Evolutionary conservation across 1,140 invertebrate genomes (phyloP).

Genomic region (Sitophilus oryzae): DNA sequence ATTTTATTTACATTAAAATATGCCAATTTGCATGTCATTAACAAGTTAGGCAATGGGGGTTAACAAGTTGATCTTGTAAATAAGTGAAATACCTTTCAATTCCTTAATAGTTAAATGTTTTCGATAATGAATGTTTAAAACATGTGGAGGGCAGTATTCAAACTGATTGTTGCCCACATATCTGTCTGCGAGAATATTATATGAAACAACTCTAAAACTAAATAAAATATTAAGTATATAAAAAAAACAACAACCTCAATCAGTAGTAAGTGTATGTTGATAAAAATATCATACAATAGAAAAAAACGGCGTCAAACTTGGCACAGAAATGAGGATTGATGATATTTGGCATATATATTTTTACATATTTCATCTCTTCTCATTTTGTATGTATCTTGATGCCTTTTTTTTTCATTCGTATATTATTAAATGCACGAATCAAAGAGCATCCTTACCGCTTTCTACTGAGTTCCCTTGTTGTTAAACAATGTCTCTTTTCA

Average conservation of each 20-base stretch:
- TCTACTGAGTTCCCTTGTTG: constrained; percentile 48
- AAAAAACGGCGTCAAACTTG: background rate
- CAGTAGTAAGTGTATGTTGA: background rate
- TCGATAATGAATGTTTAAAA: constrained; percentile 76
- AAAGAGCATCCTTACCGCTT: constrained; percentile 38
- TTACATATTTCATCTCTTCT: too few relatives aligned
- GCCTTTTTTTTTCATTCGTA: too few relatives aligned
- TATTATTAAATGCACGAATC: background rate
- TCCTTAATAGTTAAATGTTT: constrained; percentile 80
- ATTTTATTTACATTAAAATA: too few relatives aligned
- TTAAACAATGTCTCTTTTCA: constrained; percentile 68
- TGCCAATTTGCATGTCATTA: too few relatives aligned
- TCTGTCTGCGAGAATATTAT: constrained; percentile 83
- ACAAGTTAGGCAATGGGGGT: too few relatives aligned
- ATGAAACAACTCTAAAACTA: constrained; percentile 77
- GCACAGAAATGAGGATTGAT: background rate
- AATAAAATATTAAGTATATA: constrained; percentile 40
- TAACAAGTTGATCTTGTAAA: too few relatives aligned
- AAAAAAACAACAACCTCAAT: constrained; percentile 34
- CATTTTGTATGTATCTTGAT: too few relatives aligned
- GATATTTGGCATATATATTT: background rate
- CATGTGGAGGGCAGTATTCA: constrained; percentile 73
- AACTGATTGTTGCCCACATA: constrained; percentile 79
- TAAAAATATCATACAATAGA: background rate
- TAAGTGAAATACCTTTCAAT: constrained; percentile 71